Evolutionary conservation across 2,113 vertebrate species (phyloP).

Genomic region (Alethe diademata): DNA sequence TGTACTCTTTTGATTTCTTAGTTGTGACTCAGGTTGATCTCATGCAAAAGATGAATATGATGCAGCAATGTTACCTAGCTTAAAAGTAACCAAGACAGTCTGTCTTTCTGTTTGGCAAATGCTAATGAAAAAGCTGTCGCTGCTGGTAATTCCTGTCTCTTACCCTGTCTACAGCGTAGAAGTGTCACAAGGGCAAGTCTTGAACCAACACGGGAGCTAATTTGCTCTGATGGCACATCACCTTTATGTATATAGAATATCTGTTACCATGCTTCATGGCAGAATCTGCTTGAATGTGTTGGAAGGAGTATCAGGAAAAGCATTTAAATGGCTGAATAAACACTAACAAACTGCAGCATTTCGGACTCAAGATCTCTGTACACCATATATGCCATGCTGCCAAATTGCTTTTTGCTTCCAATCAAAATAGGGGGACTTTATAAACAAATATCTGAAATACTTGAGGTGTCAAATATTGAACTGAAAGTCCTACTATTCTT

Average conservation of each 20-base stretch:
- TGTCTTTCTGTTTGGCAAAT: background rate
- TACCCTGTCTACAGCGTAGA: background rate
- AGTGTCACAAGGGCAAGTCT: background rate
- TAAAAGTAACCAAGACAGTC: background rate
- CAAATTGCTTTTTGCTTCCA: background rate
- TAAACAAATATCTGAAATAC: background rate
- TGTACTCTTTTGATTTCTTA: background rate
- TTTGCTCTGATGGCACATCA: background rate
- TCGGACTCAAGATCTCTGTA: background rate
- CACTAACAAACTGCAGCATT: background rate
- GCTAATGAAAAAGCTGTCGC: background rate
- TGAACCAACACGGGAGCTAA: background rate
- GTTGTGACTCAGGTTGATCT: background rate
- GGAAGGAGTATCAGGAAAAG: background rate
- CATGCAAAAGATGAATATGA: background rate
- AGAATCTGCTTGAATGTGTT: background rate
- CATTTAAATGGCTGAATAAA: background rate
- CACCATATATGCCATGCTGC: background rate
- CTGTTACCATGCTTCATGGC: background rate
- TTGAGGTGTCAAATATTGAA: background rate
- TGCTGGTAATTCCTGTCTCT: background rate
- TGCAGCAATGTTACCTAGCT: background rate
- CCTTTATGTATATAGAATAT: background rate
- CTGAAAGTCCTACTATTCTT: background rate
- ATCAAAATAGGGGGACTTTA: background rate